Evolutionary conservation across 1,140 invertebrate genomes (phyloP).

Genomic region (Cyclina sinensis): DNA sequence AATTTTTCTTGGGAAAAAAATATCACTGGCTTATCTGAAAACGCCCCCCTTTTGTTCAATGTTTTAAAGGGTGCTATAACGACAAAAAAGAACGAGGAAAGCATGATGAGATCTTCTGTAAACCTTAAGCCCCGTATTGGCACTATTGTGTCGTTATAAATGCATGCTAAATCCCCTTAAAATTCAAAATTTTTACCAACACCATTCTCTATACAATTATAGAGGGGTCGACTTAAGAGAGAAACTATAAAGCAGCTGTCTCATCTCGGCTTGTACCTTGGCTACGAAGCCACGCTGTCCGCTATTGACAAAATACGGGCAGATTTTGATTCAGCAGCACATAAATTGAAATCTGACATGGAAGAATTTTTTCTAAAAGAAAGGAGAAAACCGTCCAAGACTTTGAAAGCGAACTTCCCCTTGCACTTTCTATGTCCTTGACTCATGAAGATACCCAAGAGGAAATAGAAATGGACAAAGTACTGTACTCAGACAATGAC

Average conservation of each 20-base stretch:
- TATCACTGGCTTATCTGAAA: neutral
- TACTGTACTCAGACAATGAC: neutral
- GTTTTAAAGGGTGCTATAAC: neutral
- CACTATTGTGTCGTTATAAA: neutral
- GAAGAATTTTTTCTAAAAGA: neutral
- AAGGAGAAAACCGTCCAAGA: neutral
- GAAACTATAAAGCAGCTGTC: neutral
- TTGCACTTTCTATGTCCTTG: neutral
- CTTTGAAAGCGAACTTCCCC: neutral
- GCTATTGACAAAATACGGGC: neutral
- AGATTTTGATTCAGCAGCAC: neutral
- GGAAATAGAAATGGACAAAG: neutral
- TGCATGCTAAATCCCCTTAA: neutral
- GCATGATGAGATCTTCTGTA: neutral
- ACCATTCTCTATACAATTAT: neutral
- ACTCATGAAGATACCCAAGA: neutral
- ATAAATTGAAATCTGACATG: neutral
- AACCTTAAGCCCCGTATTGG: neutral
- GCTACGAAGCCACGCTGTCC: neutral
- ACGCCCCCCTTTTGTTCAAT: neutral
- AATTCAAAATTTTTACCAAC: neutral
- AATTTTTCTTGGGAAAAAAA: neutral
- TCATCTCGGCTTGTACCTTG: neutral
- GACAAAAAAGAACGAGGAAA: neutral
- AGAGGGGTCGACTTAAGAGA: neutral